Conservation (phyloP, 2,113 vertebrate species). For the Ageneiosus marmoratus region DNA sequence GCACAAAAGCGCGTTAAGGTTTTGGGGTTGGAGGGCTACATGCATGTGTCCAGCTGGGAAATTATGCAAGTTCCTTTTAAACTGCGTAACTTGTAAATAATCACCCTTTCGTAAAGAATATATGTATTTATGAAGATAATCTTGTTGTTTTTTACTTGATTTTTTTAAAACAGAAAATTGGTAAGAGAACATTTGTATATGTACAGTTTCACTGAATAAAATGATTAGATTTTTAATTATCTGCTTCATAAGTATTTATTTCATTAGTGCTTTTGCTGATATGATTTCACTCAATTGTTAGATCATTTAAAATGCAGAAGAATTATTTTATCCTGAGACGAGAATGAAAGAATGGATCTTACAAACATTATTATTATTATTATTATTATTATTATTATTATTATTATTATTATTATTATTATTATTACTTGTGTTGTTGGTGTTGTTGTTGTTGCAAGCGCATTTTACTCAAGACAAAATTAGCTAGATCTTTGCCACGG, state of each 20-base stretch:
- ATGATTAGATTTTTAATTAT: conserved; percentile 69
- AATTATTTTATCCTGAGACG: not conserved
- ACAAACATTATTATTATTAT: not conserved
- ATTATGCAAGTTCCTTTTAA: conserved; percentile 69
- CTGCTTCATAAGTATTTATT: conserved; percentile 17
- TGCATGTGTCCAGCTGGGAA: conserved; percentile 75
- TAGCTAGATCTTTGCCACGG: not conserved
- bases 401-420: conserved; percentile 3
- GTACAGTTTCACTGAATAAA: conserved; percentile 89
- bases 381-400: not conserved
- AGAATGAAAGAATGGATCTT: not conserved
- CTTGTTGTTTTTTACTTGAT: conserved; percentile 80
- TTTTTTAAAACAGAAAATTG: conserved; percentile 59
- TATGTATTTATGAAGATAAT: conserved; percentile 81
- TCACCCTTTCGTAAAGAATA: conserved; percentile 82
- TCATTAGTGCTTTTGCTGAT: not conserved
- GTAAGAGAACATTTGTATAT: conserved; percentile 75
- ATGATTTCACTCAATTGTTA: not conserved
- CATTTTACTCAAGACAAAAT: not conserved
- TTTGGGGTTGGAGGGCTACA: conserved; percentile 46
- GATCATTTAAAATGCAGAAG: not conserved
- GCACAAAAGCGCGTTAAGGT: conserved; percentile 39
- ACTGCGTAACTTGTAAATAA: conserved; percentile 79
- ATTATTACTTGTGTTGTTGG: not conserved
- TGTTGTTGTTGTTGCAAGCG: not conserved